These are phyloP conservation scores for Hirundo rustica DNA, from an alignment of 2,797 vertebrate species.

Conservation along the genomic window DNA sequence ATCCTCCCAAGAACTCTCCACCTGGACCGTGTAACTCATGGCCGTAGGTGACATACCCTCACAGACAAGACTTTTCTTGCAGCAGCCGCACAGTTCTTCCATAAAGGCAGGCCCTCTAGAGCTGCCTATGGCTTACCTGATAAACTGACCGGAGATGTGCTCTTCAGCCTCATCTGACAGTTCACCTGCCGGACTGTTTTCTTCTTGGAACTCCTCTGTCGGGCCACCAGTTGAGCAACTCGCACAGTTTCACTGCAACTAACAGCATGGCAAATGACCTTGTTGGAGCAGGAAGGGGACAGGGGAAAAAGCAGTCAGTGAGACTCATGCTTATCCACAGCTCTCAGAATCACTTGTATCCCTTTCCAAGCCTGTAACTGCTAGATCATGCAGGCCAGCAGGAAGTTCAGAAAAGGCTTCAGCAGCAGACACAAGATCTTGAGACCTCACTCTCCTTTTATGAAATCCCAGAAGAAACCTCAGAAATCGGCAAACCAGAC, in stretches of 20 bases:
- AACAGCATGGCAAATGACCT: conserved; percentile 83
- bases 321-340: not conserved
- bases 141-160: conserved; percentile 75
- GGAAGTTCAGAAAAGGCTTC: not conserved
- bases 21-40: accelerated
- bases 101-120: not conserved
- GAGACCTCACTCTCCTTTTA: not conserved
- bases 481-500: not conserved
- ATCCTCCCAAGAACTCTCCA: not conserved
- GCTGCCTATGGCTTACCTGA: conserved; percentile 73
- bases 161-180: conserved; percentile 87
- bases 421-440: not conserved
- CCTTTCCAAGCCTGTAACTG: not conserved
- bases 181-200: conserved; percentile 82
- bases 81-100: not conserved
- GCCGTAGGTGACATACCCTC: not conserved
- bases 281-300: not conserved
- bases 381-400: not conserved
- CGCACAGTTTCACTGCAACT: conserved; percentile 83
- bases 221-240: conserved; percentile 88
- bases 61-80: not conserved
- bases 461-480: not conserved
- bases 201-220: conserved; percentile 84
- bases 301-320: not conserved
- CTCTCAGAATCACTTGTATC: not conserved